These are phyloP conservation scores for Takifugu rubripes DNA, from an alignment of 2,797 vertebrate genomes.

Conservation along the genomic window DNA sequence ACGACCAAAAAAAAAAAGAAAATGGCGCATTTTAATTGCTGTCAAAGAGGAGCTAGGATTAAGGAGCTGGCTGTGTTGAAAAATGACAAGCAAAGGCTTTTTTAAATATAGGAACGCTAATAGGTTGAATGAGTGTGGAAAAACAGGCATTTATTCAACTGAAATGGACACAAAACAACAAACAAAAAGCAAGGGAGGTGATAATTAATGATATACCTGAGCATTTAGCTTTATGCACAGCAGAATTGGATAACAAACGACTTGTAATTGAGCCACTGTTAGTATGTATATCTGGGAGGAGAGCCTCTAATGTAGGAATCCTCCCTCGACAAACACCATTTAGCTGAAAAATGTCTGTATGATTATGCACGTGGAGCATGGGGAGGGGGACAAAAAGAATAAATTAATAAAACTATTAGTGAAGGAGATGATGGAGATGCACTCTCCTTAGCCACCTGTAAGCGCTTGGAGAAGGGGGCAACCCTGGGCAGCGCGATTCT, in stretches of 20 bases:
- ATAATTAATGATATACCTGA: conserved; percentile 57
- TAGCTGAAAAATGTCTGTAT: conserved; percentile 73
- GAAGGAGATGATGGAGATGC: conserved; percentile 74
- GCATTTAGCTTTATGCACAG: conserved; percentile 46
- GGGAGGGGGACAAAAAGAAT: conserved; percentile 57
- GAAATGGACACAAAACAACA: conserved; percentile 19
- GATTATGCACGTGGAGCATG: conserved; percentile 63
- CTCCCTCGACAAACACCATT: conserved; percentile 74
- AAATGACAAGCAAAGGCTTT: conserved; percentile 53
- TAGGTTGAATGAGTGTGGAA: conserved; percentile 24
- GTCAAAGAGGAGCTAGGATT: conserved; percentile 43
- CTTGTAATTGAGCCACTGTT: conserved; percentile 68
- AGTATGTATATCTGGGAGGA: conserved; percentile 57
- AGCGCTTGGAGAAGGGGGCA: conserved; percentile 64
- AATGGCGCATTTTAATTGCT: conserved; percentile 60
- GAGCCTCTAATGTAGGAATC: conserved; percentile 60
- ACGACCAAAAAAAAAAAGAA: conserved; percentile 47
- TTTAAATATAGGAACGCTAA: conserved; percentile 31
- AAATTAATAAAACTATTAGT: conserved; percentile 77
- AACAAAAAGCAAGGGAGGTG: conserved; percentile 8
- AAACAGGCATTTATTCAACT: conserved; percentile 42
- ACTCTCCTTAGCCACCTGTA: conserved; percentile 76
- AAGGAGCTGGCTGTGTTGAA: conserved; percentile 27
- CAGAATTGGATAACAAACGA: conserved; percentile 63
- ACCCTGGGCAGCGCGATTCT: conserved; percentile 63